Evolutionary conservation across 2,888 invertebrate genomes (phyloP).

Genomic region (Trachelus stipa): DNA sequence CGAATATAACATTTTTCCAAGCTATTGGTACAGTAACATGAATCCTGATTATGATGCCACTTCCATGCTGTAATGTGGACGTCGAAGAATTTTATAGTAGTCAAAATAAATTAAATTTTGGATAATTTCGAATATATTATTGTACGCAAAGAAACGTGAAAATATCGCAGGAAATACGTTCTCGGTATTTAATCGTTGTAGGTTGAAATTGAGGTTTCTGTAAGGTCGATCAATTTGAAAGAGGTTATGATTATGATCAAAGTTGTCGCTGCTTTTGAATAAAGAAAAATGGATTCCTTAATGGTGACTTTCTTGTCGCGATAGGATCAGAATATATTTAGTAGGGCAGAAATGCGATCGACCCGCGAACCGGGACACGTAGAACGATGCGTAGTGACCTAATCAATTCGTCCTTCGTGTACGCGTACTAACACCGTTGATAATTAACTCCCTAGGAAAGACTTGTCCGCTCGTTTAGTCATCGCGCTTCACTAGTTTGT

Average conservation of each 20-base stretch:
- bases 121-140: background rate
- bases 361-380: constrained; percentile 8
- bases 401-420: constrained; percentile 43
- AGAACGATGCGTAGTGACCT: constrained; percentile 23
- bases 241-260: background rate
- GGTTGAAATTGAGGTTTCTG: background rate
- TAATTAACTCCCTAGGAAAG: constrained; percentile 33
- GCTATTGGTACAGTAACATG: constrained; percentile 41
- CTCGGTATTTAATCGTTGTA: background rate
- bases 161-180: background rate
- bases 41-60: constrained; percentile 17
- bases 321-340: background rate
- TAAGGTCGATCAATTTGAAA: background rate
- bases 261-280: background rate
- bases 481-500: background rate
- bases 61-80: constrained; percentile 19
- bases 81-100: background rate
- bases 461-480: background rate
- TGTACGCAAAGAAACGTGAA: background rate
- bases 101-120: background rate
- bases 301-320: background rate
- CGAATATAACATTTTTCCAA: constrained; percentile 28
- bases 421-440: constrained; percentile 33
- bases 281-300: background rate
- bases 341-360: background rate